Percentiles rank a stretch among this genome's conserved stretches.
These are phyloP conservation scores for Labrus mixtus DNA, from an alignment of 2,113 vertebrate species.

Conservation along the genomic window DNA sequence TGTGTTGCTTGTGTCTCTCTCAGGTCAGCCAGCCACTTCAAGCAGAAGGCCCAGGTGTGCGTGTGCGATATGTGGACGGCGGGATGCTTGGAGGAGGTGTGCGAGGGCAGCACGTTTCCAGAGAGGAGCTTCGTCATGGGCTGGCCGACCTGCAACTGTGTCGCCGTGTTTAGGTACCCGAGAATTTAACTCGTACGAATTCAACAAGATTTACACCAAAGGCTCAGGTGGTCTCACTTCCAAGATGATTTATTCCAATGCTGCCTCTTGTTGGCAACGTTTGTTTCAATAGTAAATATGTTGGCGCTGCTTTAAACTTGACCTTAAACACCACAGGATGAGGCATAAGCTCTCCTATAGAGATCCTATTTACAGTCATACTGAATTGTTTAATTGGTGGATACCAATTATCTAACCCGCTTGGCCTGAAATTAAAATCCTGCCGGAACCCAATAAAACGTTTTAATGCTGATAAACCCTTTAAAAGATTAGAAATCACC, in stretches of 20 bases:
- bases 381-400: background rate
- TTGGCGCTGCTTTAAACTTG: conserved; percentile 20
- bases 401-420: background rate
- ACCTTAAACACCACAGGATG: conserved; percentile 6
- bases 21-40: conserved; percentile 86
- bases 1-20: background rate
- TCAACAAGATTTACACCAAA: no score
- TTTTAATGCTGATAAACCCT: background rate
- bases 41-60: conserved; percentile 87
- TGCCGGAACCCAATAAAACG: background rate
- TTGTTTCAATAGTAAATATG: background rate
- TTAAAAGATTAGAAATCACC: background rate
- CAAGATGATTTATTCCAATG: no score
- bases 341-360: background rate
- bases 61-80: conserved; percentile 95
- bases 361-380: background rate
- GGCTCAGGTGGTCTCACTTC: no score
- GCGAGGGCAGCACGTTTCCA: conserved; percentile 89
- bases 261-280: no score
- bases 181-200: background rate
- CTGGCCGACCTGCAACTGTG: conserved; percentile 96
- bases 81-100: conserved; percentile 93
- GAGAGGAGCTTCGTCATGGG: conserved; percentile 94
- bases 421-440: background rate
- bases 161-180: conserved; percentile 91